These are phyloP conservation scores for Apotomis turbidana DNA, from an alignment of 2,888 invertebrate genomes.

Conservation along the genomic window DNA sequence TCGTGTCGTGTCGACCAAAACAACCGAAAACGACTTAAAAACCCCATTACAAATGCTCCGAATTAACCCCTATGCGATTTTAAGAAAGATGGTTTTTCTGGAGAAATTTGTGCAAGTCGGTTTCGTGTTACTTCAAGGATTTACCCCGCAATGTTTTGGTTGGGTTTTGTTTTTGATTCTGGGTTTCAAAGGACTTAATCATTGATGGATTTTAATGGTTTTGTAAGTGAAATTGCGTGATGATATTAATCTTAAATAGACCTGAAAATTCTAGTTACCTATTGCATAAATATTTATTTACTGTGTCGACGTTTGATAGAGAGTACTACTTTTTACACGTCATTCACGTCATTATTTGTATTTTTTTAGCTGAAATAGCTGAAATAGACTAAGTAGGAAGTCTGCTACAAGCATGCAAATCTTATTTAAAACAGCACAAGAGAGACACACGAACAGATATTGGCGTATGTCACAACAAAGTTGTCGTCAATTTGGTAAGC, in stretches of 20 bases:
- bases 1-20: conserved; percentile 57
- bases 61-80: conserved; percentile 45
- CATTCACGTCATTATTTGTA: too few relatives aligned
- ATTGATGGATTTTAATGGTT: conserved; percentile 16
- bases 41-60: conserved; percentile 45
- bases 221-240: conserved; percentile 1
- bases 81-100: conserved; percentile 43
- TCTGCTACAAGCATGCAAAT: too few relatives aligned
- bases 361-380: too few relatives aligned
- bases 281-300: too few relatives aligned
- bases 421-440: too few relatives aligned
- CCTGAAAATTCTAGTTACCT: too few relatives aligned
- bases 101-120: conserved; percentile 32
- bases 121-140: conserved; percentile 49
- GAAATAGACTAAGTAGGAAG: too few relatives aligned
- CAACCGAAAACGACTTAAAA: conserved; percentile 58
- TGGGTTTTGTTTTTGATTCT: conserved; percentile 43
- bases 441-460: too few relatives aligned
- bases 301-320: too few relatives aligned
- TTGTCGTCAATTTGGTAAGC: too few relatives aligned
- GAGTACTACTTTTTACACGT: too few relatives aligned
- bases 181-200: conserved; percentile 31
- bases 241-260: not conserved
- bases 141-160: conserved; percentile 43
- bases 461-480: too few relatives aligned